Evolutionary conservation across 2,113 vertebrate species (phyloP).

Genomic region (Pomatorhinus ruficollis): DNA sequence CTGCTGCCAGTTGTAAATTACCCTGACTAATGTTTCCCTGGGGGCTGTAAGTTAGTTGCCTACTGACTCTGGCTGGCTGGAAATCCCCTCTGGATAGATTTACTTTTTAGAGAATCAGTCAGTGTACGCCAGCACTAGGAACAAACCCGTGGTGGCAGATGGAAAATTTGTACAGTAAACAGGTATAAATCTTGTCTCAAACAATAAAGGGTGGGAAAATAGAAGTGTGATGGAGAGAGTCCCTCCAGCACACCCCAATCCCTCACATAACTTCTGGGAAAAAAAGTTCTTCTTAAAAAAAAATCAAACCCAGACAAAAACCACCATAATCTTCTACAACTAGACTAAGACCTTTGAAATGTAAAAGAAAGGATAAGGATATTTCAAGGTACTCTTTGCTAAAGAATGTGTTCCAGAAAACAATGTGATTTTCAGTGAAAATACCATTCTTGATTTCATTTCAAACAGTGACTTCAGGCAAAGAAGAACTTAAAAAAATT

Average conservation of each 20-base stretch:
- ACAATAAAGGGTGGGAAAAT: conserved; percentile 37
- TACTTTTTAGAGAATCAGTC: conserved; percentile 55
- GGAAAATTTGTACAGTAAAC: conserved; percentile 59
- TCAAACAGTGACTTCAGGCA: not conserved
- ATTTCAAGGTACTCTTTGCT: not conserved
- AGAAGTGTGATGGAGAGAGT: not conserved
- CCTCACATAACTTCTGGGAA: not conserved
- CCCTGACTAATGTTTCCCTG: not conserved
- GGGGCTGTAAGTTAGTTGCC: conserved; percentile 42
- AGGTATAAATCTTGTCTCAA: conserved; percentile 59
- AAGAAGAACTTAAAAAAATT: not conserved
- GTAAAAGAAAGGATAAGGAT: not conserved
- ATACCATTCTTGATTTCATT: not conserved
- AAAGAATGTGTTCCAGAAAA: not conserved
- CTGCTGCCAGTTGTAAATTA: conserved; percentile 29
- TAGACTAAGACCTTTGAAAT: not conserved
- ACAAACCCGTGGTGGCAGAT: conserved; percentile 46
- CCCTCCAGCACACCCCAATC: not conserved
- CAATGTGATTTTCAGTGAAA: not conserved
- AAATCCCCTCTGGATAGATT: conserved; percentile 63
- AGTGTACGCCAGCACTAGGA: not conserved
- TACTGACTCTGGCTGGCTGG: conserved; percentile 55
- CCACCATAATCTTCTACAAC: not conserved
- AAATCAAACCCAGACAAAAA: not conserved
- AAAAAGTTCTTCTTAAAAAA: not conserved